A percentile compares a stretch with the other conserved stretches of the same genome.
These are phyloP conservation scores for Hylaeus anthracinus DNA, from an alignment of 1,140 invertebrate species.

Conservation along the genomic window DNA sequence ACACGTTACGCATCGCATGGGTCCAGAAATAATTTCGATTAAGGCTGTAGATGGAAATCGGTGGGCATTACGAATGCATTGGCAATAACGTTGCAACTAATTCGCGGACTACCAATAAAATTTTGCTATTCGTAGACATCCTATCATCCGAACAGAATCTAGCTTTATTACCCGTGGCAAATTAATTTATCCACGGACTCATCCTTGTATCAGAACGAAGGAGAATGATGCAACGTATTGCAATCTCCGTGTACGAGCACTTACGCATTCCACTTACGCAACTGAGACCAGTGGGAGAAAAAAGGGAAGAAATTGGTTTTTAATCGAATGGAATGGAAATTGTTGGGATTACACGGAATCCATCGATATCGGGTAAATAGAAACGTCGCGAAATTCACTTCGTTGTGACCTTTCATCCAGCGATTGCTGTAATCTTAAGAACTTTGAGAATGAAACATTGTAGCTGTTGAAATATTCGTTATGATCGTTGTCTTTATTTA, in stretches of 20 bases:
- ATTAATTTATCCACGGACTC: constrained; percentile 29
- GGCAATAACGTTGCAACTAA: not conserved
- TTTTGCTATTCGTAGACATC: not conserved
- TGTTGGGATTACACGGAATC: constrained; percentile 31
- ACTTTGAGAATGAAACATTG: no score
- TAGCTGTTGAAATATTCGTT: no score
- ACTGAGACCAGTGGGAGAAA: not conserved
- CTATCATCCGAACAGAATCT: not conserved
- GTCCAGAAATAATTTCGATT: not conserved
- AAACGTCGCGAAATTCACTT: not conserved
- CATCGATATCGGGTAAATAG: constrained; percentile 41
- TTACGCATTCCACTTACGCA: constrained; percentile 37
- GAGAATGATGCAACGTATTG: constrained; percentile 28
- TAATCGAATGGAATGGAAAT: constrained; percentile 55
- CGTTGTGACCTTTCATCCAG: constrained; percentile 1
- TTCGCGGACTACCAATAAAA: not conserved
- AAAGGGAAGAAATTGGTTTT: constrained; percentile 50
- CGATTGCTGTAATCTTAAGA: no score
- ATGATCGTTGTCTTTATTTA: no score
- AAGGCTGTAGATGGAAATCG: not conserved
- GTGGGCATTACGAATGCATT: not conserved
- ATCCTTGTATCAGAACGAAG: constrained; percentile 27
- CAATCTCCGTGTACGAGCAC: constrained; percentile 29
- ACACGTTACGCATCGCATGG: not conserved
- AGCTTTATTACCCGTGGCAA: constrained; percentile 1